Conservation (phyloP, 2,797 vertebrate species). For the Catamblyrhynchus diadema region DNA sequence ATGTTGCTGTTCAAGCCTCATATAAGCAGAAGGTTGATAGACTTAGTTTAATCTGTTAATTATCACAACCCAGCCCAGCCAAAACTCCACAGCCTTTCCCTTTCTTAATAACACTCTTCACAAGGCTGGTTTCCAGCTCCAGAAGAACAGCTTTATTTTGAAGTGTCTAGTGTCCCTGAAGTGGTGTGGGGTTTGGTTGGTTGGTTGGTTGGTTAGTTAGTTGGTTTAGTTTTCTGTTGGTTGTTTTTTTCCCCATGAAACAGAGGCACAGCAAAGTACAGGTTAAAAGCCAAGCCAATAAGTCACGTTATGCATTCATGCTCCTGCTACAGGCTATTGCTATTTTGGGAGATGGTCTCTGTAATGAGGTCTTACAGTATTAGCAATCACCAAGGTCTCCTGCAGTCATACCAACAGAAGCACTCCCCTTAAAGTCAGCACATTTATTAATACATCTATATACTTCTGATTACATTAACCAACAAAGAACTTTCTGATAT, state of each 20-base stretch:
- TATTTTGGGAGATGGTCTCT: constrained; percentile 6
- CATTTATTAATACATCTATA: not conserved
- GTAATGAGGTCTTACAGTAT: not conserved
- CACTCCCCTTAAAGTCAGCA: not conserved
- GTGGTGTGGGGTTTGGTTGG: not conserved
- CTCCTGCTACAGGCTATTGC: not conserved
- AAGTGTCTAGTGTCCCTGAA: not conserved
- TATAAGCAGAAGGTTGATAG: not conserved
- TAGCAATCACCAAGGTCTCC: not conserved
- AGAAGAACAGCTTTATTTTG: not conserved
- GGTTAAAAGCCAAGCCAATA: not conserved
- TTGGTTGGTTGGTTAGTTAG: not conserved
- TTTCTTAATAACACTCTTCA: not conserved
- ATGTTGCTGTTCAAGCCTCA: not conserved
- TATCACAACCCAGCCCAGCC: not conserved
- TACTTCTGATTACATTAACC: not conserved
- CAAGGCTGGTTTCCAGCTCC: not conserved
- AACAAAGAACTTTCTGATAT: not conserved
- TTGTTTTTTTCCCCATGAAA: not conserved
- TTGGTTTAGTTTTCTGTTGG: not conserved
- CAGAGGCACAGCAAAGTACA: not conserved
- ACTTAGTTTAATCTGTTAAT: not conserved
- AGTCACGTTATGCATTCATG: not conserved
- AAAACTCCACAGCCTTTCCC: not conserved
- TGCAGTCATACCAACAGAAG: not conserved